Evolutionary conservation across 2,888 invertebrate genomes (phyloP), one percentile per base, ranked within the genome.

Genomic region (Polydrusus cervinus): DNA sequence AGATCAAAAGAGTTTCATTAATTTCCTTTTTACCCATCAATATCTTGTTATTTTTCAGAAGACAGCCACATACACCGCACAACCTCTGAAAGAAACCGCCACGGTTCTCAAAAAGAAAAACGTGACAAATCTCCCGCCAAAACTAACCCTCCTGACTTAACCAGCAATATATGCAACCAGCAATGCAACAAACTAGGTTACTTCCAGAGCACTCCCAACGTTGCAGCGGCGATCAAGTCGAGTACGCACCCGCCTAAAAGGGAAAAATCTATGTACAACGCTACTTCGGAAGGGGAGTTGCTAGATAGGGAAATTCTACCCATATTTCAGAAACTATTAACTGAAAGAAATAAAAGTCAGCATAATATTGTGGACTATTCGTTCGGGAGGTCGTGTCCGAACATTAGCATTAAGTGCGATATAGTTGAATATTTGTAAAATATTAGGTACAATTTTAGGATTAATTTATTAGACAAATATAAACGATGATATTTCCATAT

Each of bases 351-450:
- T 82, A 90, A 90, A 81, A 89, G 88, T 80, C 91, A 91, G 6
- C 91, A 92, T 67, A 90, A 91, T 68, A 89, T 92, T 18, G 57
- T 60, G 57, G 92, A 93, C 85, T 90, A 93, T 43, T 91, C 91
- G 38, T 93, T 92, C 80, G 95, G 96, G 71, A 93, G 95, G 81
- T 96, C 96, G 83, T 97, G 97, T 87, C 97, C 97, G 34, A 96
- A 96, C 89, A 96, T 96, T 89, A 96, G 96, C 77, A 96, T 97
- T 83, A 97, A 97, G 89, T 97, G 97, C 90, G 97, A 97, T 89
- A 97, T 97, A 83, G 97, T 97, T 82, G 97, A 97, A 86, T 97
- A 97, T 88, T 92, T 97, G 88, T 96, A 93, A 90, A 38, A 43
- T 53, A n/a, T 16, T 30, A 64, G 43, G n/a, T 53, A 30, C 53